These are phyloP conservation scores for Isurus oxyrinchus DNA, from an alignment of 2,113 vertebrate species.

Conservation along the genomic window DNA sequence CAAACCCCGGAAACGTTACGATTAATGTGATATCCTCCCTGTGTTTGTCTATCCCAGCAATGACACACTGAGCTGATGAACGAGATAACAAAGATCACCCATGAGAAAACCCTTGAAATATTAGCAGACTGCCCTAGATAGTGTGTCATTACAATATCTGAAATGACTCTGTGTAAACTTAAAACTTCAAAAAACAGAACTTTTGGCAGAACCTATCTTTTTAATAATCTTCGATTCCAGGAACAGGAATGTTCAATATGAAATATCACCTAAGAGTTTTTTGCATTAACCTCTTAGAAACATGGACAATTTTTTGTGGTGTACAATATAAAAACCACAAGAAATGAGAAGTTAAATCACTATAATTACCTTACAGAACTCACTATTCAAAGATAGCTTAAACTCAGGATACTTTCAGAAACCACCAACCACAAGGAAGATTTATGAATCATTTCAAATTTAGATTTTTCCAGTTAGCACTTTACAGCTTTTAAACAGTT, in stretches of 20 bases:
- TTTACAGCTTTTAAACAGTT: background rate
- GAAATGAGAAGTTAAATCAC: background rate
- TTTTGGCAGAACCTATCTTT: background rate
- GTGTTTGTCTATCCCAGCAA: background rate
- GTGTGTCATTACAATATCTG: conserved; percentile 15
- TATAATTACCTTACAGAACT: conserved; percentile 23
- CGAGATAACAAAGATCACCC: conserved; percentile 33
- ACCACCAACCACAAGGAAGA: conserved; percentile 28
- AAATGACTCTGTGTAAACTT: background rate
- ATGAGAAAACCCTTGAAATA: conserved; percentile 34
- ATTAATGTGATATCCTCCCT: conserved; percentile 29
- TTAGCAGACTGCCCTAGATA: conserved; percentile 25
- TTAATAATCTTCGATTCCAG: background rate
- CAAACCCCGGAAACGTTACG: conserved; percentile 22
- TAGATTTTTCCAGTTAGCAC: background rate
- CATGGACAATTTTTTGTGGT: background rate
- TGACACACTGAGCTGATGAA: conserved; percentile 26
- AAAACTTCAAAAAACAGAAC: background rate
- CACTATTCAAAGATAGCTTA: background rate
- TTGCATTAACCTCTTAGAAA: background rate
- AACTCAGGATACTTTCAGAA: background rate
- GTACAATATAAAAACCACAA: conserved; percentile 3
- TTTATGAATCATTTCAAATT: background rate
- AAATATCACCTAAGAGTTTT: background rate
- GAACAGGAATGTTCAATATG: background rate